phyloP scores from a whole-genome alignment of 2,113 vertebrate genomes.

The Rhabdomys dilectus region DNA sequence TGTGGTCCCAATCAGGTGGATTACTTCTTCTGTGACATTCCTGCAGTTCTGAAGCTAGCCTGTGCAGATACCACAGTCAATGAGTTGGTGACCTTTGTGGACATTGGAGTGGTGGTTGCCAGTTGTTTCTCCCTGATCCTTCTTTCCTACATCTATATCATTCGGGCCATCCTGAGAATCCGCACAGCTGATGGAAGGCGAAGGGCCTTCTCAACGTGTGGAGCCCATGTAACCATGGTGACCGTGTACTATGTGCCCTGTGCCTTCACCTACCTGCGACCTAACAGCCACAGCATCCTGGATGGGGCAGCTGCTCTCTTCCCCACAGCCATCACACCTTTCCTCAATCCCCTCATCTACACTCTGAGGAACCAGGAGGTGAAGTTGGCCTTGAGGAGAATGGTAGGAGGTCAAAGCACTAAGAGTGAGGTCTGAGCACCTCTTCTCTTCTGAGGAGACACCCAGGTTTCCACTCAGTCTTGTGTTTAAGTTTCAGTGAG shows the following conservation, averaged over 20 bases:
- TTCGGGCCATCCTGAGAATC: constrained; percentile 74
- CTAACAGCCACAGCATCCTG: constrained; percentile 69
- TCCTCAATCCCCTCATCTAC: constrained; percentile 82
- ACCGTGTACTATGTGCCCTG: constrained; percentile 80
- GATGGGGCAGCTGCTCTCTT: constrained; percentile 75
- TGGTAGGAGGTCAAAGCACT: not conserved
- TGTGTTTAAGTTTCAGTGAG: not conserved
- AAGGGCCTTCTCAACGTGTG: constrained; percentile 78
- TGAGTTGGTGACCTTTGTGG: constrained; percentile 44
- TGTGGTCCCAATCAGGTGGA: constrained; percentile 79
- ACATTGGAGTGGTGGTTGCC: constrained; percentile 80
- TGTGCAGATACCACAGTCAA: constrained; percentile 79
- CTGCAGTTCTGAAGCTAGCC: constrained; percentile 79
- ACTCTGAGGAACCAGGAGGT: constrained; percentile 79
- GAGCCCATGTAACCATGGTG: constrained; percentile 77
- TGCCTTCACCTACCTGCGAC: constrained; percentile 79
- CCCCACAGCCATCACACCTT: constrained; percentile 79
- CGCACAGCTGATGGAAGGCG: not conserved
- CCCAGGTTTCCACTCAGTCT: not conserved
- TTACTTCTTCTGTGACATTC: constrained; percentile 84
- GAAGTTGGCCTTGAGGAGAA: constrained; percentile 73
- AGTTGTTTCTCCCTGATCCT: constrained; percentile 78
- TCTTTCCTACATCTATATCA: constrained; percentile 78
- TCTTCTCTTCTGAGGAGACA: not conserved
- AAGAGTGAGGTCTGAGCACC: not conserved